These are phyloP conservation scores for Muricea muricata DNA, from an alignment of 92 coral and sea anemone genomes.

Conservation along the genomic window DNA sequence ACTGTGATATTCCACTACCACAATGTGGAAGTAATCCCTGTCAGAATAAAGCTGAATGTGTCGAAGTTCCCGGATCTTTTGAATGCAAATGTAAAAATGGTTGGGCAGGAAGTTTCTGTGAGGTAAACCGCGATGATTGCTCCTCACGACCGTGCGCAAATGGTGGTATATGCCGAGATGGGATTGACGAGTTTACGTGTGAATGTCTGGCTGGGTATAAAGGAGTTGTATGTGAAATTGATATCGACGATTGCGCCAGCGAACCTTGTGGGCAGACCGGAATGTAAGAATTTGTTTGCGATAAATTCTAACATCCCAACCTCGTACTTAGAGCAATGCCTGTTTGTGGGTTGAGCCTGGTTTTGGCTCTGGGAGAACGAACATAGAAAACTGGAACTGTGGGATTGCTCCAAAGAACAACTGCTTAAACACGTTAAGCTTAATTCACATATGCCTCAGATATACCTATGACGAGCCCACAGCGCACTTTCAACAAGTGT, in stretches of 20 bases:
- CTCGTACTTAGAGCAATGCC: too few species aligned
- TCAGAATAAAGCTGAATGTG: constrained; percentile 72
- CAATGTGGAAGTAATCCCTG: too few species aligned
- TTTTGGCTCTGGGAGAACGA: too few species aligned
- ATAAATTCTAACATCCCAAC: too few species aligned
- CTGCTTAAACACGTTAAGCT: too few species aligned
- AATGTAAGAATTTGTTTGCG: background rate
- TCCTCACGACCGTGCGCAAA: constrained; percentile 78
- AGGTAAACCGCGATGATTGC: constrained; percentile 79
- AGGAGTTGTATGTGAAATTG: constrained; percentile 75
- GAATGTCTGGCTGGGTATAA: constrained; percentile 75
- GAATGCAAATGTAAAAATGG: too few species aligned
- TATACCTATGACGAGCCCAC: too few species aligned
- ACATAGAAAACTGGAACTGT: too few species aligned
- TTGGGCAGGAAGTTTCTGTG: constrained; percentile 84
- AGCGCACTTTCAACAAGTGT: too few species aligned
- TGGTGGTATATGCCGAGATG: constrained; percentile 78
- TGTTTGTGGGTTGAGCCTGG: too few species aligned
- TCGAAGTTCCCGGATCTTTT: constrained; percentile 68
- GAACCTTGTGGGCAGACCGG: constrained; percentile 84
- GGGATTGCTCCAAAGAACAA: too few species aligned
- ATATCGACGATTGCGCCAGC: constrained; percentile 70
- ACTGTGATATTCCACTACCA: constrained; percentile 80
- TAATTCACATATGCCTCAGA: too few species aligned
- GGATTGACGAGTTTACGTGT: constrained; percentile 71